Conservation (phyloP, 2,888 invertebrate genomes). For the Oxycera nigricornis region DNA sequence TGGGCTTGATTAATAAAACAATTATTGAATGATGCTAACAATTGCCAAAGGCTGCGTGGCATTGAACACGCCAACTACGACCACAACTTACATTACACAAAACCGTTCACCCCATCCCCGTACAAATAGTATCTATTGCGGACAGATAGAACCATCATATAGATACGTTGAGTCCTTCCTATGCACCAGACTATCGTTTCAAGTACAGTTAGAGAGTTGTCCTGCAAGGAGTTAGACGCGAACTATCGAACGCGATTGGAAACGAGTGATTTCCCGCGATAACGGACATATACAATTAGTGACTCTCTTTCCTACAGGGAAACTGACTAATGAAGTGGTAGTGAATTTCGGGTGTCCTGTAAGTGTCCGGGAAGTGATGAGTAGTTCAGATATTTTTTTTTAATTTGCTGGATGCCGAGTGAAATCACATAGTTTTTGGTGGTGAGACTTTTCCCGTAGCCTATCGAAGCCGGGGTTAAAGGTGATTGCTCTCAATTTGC, state of each 20-base stretch:
- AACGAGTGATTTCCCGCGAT: neutral
- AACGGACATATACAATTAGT: neutral
- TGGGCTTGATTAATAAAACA: neutral
- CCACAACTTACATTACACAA: neutral
- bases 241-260: slow-evolving; percentile 5
- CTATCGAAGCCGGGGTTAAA: neutral
- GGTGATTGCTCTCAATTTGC: slow-evolving; percentile 42
- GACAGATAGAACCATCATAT: neutral
- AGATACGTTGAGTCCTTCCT: slow-evolving; percentile 1
- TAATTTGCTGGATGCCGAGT: neutral
- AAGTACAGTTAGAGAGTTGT: slow-evolving; percentile 25
- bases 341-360: neutral
- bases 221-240: slow-evolving; percentile 24
- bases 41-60: slow-evolving; percentile 1
- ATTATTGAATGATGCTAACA: slow-evolving; percentile 3
- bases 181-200: neutral
- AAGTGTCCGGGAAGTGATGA: neutral
- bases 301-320: neutral
- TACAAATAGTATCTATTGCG: neutral
- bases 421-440: neutral
- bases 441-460: neutral
- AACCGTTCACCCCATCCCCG: neutral
- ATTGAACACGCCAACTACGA: neutral
- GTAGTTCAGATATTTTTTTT: neutral
- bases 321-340: neutral